These are phyloP conservation scores for Acleris literana DNA, from an alignment of 2,888 invertebrate genomes.

Conservation along the genomic window DNA sequence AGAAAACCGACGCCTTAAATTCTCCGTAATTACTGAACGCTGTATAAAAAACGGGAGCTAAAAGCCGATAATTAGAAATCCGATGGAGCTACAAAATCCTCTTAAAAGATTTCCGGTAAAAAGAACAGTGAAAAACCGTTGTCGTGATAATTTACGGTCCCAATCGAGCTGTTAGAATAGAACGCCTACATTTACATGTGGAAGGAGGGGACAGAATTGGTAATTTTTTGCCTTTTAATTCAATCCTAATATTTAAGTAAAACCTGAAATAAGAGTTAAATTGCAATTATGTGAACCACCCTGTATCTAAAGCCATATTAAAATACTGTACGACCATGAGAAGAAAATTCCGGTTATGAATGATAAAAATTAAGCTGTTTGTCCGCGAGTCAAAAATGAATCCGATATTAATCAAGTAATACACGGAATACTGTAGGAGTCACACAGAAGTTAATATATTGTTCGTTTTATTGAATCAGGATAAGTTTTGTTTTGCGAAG, in stretches of 20 bases:
- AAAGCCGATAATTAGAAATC: constrained; percentile 32
- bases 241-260: neutral
- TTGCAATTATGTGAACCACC: too few relatives aligned
- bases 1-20: neutral
- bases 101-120: constrained; percentile 22
- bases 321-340: too few relatives aligned
- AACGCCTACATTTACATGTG: constrained; percentile 13
- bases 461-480: too few relatives aligned
- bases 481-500: too few relatives aligned
- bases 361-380: too few relatives aligned
- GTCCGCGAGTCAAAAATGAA: too few relatives aligned
- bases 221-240: neutral
- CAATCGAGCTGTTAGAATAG: constrained; percentile 10
- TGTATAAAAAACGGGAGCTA: constrained; percentile 14
- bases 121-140: constrained; percentile 14
- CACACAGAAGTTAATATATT: too few relatives aligned
- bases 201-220: constrained; percentile 4
- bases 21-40: constrained; percentile 7
- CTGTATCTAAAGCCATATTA: too few relatives aligned
- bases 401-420: too few relatives aligned
- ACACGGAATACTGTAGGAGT: too few relatives aligned
- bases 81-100: constrained; percentile 12
- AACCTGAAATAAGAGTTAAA: neutral
- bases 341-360: too few relatives aligned
- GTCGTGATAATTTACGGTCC: constrained; percentile 14